These are phyloP conservation scores for Prorops nasuta DNA, from an alignment of 1,140 invertebrate species.

Conservation along the genomic window DNA sequence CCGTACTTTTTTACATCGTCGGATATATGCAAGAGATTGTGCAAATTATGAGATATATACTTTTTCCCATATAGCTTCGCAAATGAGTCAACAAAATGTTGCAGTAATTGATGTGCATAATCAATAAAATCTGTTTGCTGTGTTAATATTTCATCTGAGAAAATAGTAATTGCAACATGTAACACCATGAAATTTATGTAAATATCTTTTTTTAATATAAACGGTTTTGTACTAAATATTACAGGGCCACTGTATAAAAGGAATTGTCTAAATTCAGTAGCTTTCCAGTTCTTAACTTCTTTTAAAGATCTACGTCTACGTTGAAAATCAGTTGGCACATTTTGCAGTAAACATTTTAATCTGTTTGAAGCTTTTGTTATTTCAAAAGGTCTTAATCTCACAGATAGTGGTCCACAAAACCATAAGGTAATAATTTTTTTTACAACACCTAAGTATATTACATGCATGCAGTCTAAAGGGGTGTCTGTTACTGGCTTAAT, in stretches of 20 bases:
- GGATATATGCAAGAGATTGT: no score
- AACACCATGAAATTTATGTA: slow-evolving; percentile 11
- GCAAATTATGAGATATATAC: neutral
- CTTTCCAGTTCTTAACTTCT: slow-evolving; percentile 17
- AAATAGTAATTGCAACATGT: slow-evolving; percentile 2
- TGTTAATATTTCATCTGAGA: slow-evolving; percentile 1
- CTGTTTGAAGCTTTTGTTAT: neutral
- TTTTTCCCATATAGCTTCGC: neutral
- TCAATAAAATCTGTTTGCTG: no score
- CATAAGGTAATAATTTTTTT: slow-evolving; percentile 1
- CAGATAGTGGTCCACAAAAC: slow-evolving; percentile 2
- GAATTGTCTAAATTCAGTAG: slow-evolving; percentile 27
- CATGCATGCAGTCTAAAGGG: slow-evolving; percentile 17
- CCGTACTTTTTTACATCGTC: no score
- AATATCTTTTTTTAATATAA: neutral
- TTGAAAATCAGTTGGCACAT: slow-evolving; percentile 8
- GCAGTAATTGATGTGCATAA: neutral
- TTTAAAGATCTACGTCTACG: slow-evolving; percentile 16
- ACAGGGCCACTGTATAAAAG: slow-evolving; percentile 18
- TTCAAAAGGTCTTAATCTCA: slow-evolving; percentile 1
- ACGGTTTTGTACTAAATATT: slow-evolving; percentile 9
- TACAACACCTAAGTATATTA: no score
- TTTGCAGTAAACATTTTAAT: neutral
- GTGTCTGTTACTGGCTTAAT: slow-evolving; percentile 14
- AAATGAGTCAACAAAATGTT: neutral